These are phyloP conservation scores for Physocephala rufipes DNA, from an alignment of 2,888 invertebrate genomes.

Conservation along the genomic window DNA sequence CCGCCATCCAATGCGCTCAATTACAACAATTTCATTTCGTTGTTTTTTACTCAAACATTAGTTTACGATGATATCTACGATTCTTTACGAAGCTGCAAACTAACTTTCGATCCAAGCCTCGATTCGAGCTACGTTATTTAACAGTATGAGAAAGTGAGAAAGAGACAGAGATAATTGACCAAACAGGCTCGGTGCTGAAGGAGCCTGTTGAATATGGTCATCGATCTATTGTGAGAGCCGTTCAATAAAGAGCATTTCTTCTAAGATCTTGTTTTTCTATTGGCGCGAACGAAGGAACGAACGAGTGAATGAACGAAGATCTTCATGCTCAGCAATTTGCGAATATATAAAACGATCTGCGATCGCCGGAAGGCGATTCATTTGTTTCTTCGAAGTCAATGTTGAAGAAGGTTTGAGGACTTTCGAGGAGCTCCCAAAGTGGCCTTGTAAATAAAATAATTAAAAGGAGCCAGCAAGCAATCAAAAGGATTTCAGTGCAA, in stretches of 20 bases:
- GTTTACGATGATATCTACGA: not conserved
- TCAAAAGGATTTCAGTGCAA: conserved; percentile 19
- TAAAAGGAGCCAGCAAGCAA: not conserved
- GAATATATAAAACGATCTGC: conserved; percentile 53
- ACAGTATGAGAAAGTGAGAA: not conserved
- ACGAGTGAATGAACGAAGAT: too few relatives aligned
- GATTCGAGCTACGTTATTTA: too few relatives aligned
- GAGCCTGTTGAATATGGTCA: not conserved
- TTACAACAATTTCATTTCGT: conserved; percentile 5
- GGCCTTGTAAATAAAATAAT: not conserved
- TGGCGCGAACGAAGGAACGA: too few relatives aligned
- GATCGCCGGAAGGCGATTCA: conserved; percentile 52
- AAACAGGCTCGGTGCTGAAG: too few relatives aligned
- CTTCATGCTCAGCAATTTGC: conserved; percentile 39
- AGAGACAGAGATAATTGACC: too few relatives aligned
- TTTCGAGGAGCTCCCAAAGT: not conserved
- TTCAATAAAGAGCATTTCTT: not conserved
- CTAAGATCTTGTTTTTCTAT: conserved; percentile 20
- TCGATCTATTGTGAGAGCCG: not conserved
- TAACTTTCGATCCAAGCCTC: not conserved
- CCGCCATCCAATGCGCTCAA: not conserved
- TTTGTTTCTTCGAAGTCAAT: conserved; percentile 33
- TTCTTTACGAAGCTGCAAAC: too few relatives aligned
- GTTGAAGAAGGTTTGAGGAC: not conserved
- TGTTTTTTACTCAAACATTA: conserved; percentile 2